Evolutionary conservation across 2,888 invertebrate species (phyloP).

Genomic region (Trilocha varians): DNA sequence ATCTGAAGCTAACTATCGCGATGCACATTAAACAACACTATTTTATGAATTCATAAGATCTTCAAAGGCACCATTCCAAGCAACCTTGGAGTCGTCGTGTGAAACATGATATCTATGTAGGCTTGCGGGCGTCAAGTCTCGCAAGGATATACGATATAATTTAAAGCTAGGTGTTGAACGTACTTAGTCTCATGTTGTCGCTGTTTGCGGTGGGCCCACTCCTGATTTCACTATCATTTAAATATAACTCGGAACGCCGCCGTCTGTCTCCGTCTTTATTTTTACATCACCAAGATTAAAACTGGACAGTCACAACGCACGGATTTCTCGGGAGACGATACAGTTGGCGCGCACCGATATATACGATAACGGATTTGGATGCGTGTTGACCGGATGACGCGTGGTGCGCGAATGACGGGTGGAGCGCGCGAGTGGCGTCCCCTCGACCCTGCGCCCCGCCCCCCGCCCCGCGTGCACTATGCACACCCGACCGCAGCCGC

Average conservation of each 20-base stretch:
- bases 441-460: slow-evolving; percentile 26
- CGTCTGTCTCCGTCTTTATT: slow-evolving; percentile 70
- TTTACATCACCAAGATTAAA: slow-evolving; percentile 58
- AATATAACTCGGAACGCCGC: slow-evolving; percentile 64
- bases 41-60: background rate
- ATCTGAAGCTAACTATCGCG: slow-evolving; percentile 7
- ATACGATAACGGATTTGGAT: slow-evolving; percentile 18
- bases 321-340: slow-evolving; percentile 40
- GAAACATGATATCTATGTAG: slow-evolving; percentile 27
- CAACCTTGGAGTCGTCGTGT: slow-evolving; percentile 16
- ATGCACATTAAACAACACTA: slow-evolving; percentile 17
- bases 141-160: slow-evolving; percentile 38
- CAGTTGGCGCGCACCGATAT: slow-evolving; percentile 16
- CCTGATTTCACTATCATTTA: slow-evolving; percentile 65
- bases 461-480: slow-evolving; percentile 22
- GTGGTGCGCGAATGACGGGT: slow-evolving; percentile 45
- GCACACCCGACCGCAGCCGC: slow-evolving; percentile 20
- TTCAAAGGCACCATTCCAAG: slow-evolving; percentile 1
- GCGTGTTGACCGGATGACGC: slow-evolving; percentile 35
- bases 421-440: slow-evolving; percentile 34
- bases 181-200: slow-evolving; percentile 67
- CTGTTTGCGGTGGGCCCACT: slow-evolving; percentile 53
- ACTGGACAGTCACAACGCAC: slow-evolving; percentile 46
- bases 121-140: slow-evolving; percentile 23
- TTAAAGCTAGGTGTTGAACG: slow-evolving; percentile 46